These are phyloP conservation scores for Amblyjoppa proteus DNA, from an alignment of 2,888 invertebrate genomes.

Conservation along the genomic window DNA sequence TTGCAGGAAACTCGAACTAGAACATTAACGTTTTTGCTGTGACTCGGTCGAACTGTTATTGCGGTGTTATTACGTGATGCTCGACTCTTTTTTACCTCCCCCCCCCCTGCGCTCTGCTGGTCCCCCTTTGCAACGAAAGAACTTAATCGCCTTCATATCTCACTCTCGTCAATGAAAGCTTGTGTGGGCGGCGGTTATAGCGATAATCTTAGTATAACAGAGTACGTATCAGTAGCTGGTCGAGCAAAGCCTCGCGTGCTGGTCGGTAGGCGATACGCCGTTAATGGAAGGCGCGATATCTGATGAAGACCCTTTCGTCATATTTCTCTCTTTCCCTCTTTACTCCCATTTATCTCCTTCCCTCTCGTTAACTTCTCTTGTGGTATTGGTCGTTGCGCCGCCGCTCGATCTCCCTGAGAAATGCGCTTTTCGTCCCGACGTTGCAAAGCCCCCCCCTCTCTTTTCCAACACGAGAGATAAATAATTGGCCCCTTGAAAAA, in stretches of 20 bases:
- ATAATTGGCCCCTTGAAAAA: constrained; percentile 74
- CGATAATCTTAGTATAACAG: constrained; percentile 14
- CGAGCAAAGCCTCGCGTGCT: constrained; percentile 12
- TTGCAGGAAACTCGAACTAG: constrained; percentile 2
- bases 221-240: constrained; percentile 15
- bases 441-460: constrained; percentile 53
- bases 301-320: constrained; percentile 60
- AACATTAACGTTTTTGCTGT: constrained; percentile 39
- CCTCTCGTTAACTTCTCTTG: constrained; percentile 70
- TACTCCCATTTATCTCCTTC: constrained; percentile 47
- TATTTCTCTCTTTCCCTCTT: constrained; percentile 50
- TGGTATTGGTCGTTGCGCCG: constrained; percentile 46
- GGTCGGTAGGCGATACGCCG: constrained; percentile 31
- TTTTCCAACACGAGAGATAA: constrained; percentile 68
- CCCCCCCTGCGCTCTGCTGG: not conserved
- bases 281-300: constrained; percentile 65
- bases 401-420: constrained; percentile 48
- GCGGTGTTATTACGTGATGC: constrained; percentile 21
- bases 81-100: not conserved
- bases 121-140: not conserved
- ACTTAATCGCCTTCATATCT: constrained; percentile 8
- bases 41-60: constrained; percentile 23
- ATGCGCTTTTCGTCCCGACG: constrained; percentile 33
- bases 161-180: constrained; percentile 57
- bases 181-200: constrained; percentile 26